A percentile compares a stretch with the other conserved stretches of the same genome.
These are phyloP conservation scores for Oryzaephilus surinamensis DNA, from an alignment of 1,140 invertebrate species.

Conservation along the genomic window DNA sequence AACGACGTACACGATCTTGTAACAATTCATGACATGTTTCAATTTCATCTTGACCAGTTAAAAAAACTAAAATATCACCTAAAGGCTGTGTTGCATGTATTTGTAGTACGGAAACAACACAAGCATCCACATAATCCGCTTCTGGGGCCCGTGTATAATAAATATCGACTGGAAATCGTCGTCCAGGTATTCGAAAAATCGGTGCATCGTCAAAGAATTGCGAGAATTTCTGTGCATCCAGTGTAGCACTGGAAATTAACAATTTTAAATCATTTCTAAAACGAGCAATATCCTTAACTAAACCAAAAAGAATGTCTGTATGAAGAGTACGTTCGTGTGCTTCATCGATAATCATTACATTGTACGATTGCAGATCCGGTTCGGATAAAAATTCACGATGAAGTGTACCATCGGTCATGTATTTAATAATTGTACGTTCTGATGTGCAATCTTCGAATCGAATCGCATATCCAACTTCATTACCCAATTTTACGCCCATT, in stretches of 20 bases:
- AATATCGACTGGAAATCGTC: conserved; percentile 84
- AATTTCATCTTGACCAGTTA: conserved; percentile 95
- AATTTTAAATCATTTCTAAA: conserved; percentile 93
- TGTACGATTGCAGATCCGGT: conserved; percentile 88
- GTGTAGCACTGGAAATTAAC: conserved; percentile 93
- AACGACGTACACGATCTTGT: conserved; percentile 74
- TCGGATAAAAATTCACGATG: conserved; percentile 96
- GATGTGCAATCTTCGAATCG: conserved; percentile 99
- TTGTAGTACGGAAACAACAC: conserved; percentile 92
- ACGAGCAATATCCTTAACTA: conserved; percentile 95
- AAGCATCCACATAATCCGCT: conserved; percentile 96
- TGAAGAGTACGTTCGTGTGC: conserved; percentile 97
- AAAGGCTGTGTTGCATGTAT: conserved; percentile 94
- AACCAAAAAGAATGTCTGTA: conserved; percentile 96
- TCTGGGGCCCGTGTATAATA: conserved; percentile 99
- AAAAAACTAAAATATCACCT: conserved; percentile 94
- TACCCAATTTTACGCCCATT: conserved; percentile 96
- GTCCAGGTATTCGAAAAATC: conserved; percentile 92
- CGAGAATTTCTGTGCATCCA: conserved; percentile 98
- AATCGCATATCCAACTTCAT: conserved; percentile 98
- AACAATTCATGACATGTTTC: conserved; percentile 92
- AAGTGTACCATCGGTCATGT: conserved; percentile 99
- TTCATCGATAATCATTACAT: conserved; percentile 99
- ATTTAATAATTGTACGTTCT: conserved; percentile 93
- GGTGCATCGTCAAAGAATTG: conserved; percentile 98